Evolutionary conservation across 2,113 vertebrate species (phyloP), one percentile per base, ranked within the genome.

Genomic region (Dryoscopus gambensis): DNA sequence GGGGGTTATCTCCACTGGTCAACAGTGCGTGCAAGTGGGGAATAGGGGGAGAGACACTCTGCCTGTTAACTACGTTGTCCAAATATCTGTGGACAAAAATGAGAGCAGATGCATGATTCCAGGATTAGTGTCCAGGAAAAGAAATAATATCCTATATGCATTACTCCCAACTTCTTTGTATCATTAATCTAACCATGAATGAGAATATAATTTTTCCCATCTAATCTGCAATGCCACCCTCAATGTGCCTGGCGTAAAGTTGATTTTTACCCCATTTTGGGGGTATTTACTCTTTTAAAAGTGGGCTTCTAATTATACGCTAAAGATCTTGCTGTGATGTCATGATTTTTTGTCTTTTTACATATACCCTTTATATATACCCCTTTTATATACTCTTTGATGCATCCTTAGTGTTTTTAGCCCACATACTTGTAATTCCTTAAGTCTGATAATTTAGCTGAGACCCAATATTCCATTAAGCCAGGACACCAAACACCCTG

Each of bases 41-140:
- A 81, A 99, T 99, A 84, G 99, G 99, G 2, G 98, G 98, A 46
- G 99, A 98, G 35, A 99, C 97, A 0, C 98, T 99, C 96, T 99
- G 99, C 42, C 97, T 99, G 94, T 99, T 99, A 68, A 99, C 98
- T 73, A 99, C 99, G 0, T 99, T 99, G 92, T 99, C 99, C 98
- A 99, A 97, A 60, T 99, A 99, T 89, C 99, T 99, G 92, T 27
- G 44, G 20, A 64, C 25, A 80, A 78, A 70, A 68, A 67, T 5
- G 42, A 73, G 42, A 86, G 82, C 33, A 78, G 47, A 92, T 15
- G 8, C 22, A 95, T 77, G 57, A 83, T 40, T 86, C 52, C 69
- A 64, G 55, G 65, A 76, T 91, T 84, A 91, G 71, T 10, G n/a
- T 79, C 19, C 88, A 81, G 40, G 37, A 83, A 93, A 79, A 68